Base-by-base conservation (phyloP, 2,888 invertebrate genomes). In the Yponomeuta evonymella region DNA sequence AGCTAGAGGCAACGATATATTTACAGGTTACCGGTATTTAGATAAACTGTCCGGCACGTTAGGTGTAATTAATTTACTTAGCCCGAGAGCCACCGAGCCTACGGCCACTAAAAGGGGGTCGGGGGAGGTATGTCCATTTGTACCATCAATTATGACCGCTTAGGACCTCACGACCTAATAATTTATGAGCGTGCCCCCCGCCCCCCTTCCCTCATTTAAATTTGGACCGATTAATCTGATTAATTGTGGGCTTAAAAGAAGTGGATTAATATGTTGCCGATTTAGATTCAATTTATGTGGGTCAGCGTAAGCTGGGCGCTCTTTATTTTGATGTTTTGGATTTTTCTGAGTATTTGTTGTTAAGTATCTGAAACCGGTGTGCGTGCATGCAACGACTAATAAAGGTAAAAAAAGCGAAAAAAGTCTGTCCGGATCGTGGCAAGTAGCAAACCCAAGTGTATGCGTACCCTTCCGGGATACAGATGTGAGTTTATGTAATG, bases 81-180 rank as follows among this genome's bases (percentile, higher is more conserved):
- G 81, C 76, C 76, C 75, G 75, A 72, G 73, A 74, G 74, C 71
- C 30, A 58, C 51, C 51, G 6, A 15, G 51, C 15, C 51, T 15
- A 58, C 15, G 51, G 51, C 15, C 12, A 58, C 51, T 58, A 58
- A 58, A 58, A 3, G 12, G 23, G 65, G 23, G 33, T 3, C 9
- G 48, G 68, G 3, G 70, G 66, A 72, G 71, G 11, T 30, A 33
- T 72, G 78, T 78, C 79, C 83, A 83, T 87, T 87, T 84, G 83
- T 83, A 81, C 81, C 84, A 86, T 86, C 86, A 86, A 87, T 88
- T 86, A 86, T 86, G 86, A 84, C 84, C 83, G 65, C 84, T 82
- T 82, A 79, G 79, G 78, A 78, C 74, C 75, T 76, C 79, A 70
- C 67, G 72, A 71, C 70, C 62, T 69, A 73, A 76, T 83, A 81